Conservation (phyloP, 2,113 vertebrate genomes). For the Octodon degus region DNA sequence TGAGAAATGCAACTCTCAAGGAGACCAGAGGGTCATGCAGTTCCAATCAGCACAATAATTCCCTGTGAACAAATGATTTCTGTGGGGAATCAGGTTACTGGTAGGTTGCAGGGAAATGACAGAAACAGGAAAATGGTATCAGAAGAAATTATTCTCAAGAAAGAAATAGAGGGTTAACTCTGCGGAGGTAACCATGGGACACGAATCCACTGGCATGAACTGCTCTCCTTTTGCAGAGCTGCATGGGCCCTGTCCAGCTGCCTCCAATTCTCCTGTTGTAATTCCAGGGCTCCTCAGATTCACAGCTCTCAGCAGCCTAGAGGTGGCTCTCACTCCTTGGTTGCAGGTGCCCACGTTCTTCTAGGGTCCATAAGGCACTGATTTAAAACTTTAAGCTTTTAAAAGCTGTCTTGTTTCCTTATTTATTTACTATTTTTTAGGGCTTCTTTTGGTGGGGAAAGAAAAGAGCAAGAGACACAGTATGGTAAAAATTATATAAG, state of each 20-base stretch:
- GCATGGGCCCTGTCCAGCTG: background rate
- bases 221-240: background rate
- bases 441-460: background rate
- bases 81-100: background rate
- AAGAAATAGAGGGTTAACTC: background rate
- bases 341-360: background rate
- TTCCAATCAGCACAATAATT: background rate
- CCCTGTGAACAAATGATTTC: background rate
- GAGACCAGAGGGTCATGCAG: background rate
- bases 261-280: background rate
- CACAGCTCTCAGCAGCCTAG: background rate
- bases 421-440: background rate
- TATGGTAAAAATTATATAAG: slow-evolving; percentile 7
- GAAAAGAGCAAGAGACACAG: background rate
- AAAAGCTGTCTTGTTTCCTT: background rate
- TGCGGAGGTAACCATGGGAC: background rate
- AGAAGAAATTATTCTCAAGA: slow-evolving; percentile 34
- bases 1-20: background rate
- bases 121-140: background rate
- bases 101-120: background rate
- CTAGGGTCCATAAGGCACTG: background rate
- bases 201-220: background rate
- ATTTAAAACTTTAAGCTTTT: slow-evolving; percentile 37
- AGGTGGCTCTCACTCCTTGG: background rate
- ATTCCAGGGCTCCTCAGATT: background rate